phyloP scores from a whole-genome alignment of 2,797 vertebrate species.

The Coregonus ussuriensis region DNA sequence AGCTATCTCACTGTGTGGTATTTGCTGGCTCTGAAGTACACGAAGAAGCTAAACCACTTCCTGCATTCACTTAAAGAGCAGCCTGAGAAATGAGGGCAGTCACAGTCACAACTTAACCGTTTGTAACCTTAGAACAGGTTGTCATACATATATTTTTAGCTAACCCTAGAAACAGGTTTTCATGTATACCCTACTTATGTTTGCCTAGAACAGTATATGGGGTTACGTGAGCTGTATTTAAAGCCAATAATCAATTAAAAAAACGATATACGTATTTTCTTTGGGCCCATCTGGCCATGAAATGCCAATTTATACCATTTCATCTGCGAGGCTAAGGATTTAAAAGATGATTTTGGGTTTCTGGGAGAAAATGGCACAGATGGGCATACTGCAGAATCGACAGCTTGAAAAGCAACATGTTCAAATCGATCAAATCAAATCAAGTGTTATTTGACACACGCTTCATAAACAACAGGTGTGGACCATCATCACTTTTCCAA shows the following conservation, averaged over 20 bases:
- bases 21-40: conserved; percentile 49
- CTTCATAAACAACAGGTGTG: no score
- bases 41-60: conserved; percentile 71
- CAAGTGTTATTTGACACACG: no score
- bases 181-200: neutral
- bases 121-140: conserved; percentile 52
- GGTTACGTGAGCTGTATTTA: neutral
- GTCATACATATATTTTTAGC: conserved; percentile 38
- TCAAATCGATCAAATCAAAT: conserved; percentile 19
- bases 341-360: conserved; percentile 51
- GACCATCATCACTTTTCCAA: no score
- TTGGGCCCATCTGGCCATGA: conserved; percentile 48
- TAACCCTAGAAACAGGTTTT: neutral
- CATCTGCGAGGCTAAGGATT: conserved; percentile 39
- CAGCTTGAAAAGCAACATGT: conserved; percentile 79
- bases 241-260: neutral
- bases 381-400: conserved; percentile 70
- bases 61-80: conserved; percentile 58
- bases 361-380: conserved; percentile 65
- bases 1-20: conserved; percentile 43
- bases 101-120: conserved; percentile 46
- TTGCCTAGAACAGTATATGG: neutral
- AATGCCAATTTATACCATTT: conserved; percentile 29
- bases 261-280: conserved; percentile 10
- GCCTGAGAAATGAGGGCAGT: conserved; percentile 24